Evolutionary conservation across 1,140 invertebrate genomes (phyloP), one percentile per base, ranked within the genome.

Genomic region (Chelonus insularis): DNA sequence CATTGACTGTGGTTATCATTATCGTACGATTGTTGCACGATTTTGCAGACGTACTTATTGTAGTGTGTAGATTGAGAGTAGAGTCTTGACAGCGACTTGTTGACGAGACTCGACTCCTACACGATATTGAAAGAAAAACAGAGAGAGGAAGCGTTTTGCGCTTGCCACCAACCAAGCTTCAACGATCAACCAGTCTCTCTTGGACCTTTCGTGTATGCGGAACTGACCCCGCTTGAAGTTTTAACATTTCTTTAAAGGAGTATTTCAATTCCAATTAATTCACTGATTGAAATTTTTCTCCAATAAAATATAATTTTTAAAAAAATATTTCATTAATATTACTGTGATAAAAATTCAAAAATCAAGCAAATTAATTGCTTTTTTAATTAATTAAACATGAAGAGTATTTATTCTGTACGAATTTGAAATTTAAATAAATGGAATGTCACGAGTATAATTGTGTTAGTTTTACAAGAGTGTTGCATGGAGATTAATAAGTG

Each of bases 171-270:
- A 51, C 25, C 34, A 21, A 55, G 54, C 47, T 52, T 37, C 52
- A 16, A 47, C 57, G 25, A 59, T 60, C 54, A 56, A 62, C 57
- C 72, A 73, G 72, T 73, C 70, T 68, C 64, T 65, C 60, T 60
- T 60, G 52, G 60, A 63, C 68, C 68, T 67, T 67, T 62, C 67
- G 67, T 52, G 64, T 63, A 72, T 65, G 65, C 70, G 66, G 71
- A 73, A 72, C 69, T 71, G 69, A 68, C 67, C 71, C 69, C 66
- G 34, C 60, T 57, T 50, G 57, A 29, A 48, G 37, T 11, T 29
- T 43, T 43, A 43, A 55, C 32, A 39, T 59, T 48, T 34, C 2
- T 43, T 8, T 41, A 29, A n/a, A n/a, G n/a, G n/a, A n/a, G n/a
- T n/a, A n/a, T 14, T 23, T 48, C 21, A 23, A 21, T 11, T 8